These are phyloP conservation scores for Theodoxus fluviatilis DNA, from an alignment of 2,888 invertebrate species.

Conservation along the genomic window DNA sequence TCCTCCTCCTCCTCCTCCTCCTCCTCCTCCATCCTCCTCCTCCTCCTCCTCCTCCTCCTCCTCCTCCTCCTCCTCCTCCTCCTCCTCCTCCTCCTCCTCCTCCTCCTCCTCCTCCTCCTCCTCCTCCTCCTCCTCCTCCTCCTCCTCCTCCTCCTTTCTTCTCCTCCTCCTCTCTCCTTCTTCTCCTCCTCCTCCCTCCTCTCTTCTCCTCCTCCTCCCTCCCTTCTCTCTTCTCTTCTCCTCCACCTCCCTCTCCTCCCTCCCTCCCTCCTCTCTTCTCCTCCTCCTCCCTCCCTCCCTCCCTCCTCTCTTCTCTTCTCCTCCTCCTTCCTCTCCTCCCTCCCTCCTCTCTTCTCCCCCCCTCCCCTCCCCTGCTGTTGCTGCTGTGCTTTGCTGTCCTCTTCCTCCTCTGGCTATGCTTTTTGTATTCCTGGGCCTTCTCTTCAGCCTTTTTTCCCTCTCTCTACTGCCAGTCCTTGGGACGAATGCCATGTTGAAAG, in stretches of 20 bases:
- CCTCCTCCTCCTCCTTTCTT: not conserved
- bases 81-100: not conserved
- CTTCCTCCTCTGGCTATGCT: not conserved
- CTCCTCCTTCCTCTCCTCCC: constrained; percentile 6
- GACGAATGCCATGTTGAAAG: too few species aligned
- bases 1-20: not conserved
- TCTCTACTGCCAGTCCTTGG: too few species aligned
- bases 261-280: not conserved
- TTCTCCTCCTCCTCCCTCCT: too few species aligned
- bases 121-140: not conserved
- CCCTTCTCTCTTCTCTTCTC: not conserved
- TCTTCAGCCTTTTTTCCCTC: not conserved
- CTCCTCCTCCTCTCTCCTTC: not conserved
- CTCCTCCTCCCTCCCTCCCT: not conserved
- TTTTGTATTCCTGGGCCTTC: not conserved
- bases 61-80: not conserved
- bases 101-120: not conserved
- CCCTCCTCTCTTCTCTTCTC: not conserved
- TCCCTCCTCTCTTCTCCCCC: constrained; percentile 8
- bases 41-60: not conserved
- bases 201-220: too few species aligned
- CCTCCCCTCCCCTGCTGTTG: not conserved
- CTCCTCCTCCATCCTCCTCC: not conserved
- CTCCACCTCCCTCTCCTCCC: not conserved
- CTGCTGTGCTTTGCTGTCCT: not conserved